A percentile compares a stretch with the other conserved stretches of the same genome.
Conservation (phyloP, 2,113 vertebrate genomes). For the Cavia aperea region DNA sequence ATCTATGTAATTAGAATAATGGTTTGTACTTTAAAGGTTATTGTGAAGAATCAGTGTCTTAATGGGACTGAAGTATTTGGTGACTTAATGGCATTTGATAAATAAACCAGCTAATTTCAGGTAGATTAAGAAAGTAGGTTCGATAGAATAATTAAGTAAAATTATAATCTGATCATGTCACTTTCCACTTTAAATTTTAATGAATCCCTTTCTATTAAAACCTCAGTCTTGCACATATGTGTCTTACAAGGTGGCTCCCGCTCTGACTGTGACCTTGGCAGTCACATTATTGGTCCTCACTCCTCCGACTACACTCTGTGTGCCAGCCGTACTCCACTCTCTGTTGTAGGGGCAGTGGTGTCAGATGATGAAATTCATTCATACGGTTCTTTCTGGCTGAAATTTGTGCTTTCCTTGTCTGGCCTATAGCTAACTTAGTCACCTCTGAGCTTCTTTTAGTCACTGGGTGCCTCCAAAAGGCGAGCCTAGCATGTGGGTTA, state of each 20-base stretch:
- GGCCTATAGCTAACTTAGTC: background rate
- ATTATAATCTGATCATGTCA: background rate
- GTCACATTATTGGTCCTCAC: background rate
- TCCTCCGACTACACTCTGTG: background rate
- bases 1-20: background rate
- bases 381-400: background rate
- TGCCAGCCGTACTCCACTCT: background rate
- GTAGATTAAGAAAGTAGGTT: slow-evolving; percentile 8
- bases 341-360: background rate
- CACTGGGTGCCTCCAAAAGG: background rate
- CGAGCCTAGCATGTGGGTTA: background rate
- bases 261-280: background rate
- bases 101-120: background rate
- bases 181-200: slow-evolving; percentile 19
- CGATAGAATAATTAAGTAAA: slow-evolving; percentile 10
- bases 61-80: slow-evolving; percentile 5
- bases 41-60: background rate
- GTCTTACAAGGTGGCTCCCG: background rate
- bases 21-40: background rate
- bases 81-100: background rate
- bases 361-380: background rate
- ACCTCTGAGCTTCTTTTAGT: slow-evolving; percentile 25
- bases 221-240: background rate
- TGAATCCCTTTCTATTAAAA: background rate
- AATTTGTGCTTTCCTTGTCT: background rate